phyloP scores from a whole-genome alignment of 2,113 vertebrate species.

The Coracopsis vasa region DNA sequence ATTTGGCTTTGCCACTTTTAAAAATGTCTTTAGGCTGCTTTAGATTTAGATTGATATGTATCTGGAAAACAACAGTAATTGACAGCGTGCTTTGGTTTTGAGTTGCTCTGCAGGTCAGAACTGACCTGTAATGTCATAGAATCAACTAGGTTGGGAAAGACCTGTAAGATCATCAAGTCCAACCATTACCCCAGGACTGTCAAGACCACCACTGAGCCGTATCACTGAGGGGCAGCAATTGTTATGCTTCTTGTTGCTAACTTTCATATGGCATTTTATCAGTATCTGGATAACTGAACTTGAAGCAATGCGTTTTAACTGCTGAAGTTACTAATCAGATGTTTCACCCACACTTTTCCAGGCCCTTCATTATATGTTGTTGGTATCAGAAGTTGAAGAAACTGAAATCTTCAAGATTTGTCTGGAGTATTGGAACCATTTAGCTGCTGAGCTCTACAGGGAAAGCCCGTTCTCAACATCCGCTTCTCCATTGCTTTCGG shows the following conservation, averaged over 20 bases:
- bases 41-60: background rate
- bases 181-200: background rate
- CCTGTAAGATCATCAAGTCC: background rate
- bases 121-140: background rate
- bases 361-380: slow-evolving; percentile 98
- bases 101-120: background rate
- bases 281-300: background rate
- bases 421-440: slow-evolving; percentile 98
- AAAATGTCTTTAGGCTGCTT: background rate
- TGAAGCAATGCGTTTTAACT: background rate
- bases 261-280: background rate
- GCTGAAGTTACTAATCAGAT: background rate
- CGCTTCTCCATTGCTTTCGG: slow-evolving; percentile 91
- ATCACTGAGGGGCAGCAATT: background rate
- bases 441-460: slow-evolving; percentile 96
- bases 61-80: background rate
- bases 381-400: slow-evolving; percentile 98
- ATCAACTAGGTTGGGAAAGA: background rate
- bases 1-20: background rate
- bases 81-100: background rate
- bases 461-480: slow-evolving; percentile 96
- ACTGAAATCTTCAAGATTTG: slow-evolving; percentile 99
- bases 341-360: slow-evolving; percentile 37
- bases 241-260: background rate
- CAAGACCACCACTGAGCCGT: background rate